These are phyloP conservation scores for Phrynosoma platyrhinos DNA, from an alignment of 2,113 vertebrate genomes.

Conservation along the genomic window DNA sequence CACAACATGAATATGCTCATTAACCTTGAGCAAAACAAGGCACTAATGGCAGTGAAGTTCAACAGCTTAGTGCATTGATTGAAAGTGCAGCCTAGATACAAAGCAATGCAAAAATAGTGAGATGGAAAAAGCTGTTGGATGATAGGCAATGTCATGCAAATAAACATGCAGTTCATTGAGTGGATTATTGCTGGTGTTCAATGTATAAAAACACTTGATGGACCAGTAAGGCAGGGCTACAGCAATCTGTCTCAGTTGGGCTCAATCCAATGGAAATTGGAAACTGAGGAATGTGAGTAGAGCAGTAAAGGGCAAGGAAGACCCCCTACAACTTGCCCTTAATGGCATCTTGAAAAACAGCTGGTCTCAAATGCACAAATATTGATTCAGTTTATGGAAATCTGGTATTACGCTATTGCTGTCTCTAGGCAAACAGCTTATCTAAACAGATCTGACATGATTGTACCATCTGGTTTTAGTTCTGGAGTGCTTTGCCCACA, in stretches of 20 bases:
- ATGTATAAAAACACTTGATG: conserved; percentile 72
- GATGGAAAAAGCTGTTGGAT: conserved; percentile 43
- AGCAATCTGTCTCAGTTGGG: conserved; percentile 75
- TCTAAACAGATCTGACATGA: conserved; percentile 86
- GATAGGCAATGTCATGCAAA: conserved; percentile 67
- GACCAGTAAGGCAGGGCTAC: conserved; percentile 57
- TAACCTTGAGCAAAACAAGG: conserved; percentile 18
- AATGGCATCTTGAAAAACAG: conserved; percentile 97
- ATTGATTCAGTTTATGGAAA: conserved; percentile 91
- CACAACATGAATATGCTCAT: neutral
- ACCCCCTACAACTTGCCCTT: conserved; percentile 75
- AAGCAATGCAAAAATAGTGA: conserved; percentile 67
- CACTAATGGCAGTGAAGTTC: conserved; percentile 30
- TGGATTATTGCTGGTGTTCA: conserved; percentile 75
- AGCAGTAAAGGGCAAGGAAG: conserved; percentile 66
- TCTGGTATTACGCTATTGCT: conserved; percentile 81
- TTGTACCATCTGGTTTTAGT: conserved; percentile 80
- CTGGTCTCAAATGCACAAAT: conserved; percentile 89
- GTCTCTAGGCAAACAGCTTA: conserved; percentile 91
- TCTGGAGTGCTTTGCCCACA: conserved; percentile 77
- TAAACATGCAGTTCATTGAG: conserved; percentile 76
- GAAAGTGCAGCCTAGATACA: conserved; percentile 71
- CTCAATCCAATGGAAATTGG: conserved; percentile 64
- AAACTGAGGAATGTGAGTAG: conserved; percentile 79
- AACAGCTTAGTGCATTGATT: conserved; percentile 41